phyloP scores from a whole-genome alignment of 2,888 invertebrate species.

The Rhagonycha fulva region DNA sequence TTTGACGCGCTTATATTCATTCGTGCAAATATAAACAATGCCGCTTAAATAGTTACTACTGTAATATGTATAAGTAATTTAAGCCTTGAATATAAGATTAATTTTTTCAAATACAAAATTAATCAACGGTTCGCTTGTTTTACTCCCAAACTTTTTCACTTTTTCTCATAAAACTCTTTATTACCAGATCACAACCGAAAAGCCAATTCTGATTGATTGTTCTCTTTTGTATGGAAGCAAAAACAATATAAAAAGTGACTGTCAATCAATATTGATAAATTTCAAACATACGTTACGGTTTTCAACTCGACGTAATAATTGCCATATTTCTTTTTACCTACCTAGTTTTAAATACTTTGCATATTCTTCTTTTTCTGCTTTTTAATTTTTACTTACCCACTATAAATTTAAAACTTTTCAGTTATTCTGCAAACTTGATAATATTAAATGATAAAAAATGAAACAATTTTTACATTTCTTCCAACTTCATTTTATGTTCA shows the following conservation, averaged over 20 bases:
- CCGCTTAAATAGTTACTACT: conserved; percentile 6
- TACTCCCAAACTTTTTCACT: not conserved
- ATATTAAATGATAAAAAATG: not conserved
- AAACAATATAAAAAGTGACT: not conserved
- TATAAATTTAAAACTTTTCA: not conserved
- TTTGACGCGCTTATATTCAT: conserved; percentile 6
- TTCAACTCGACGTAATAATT: not conserved
- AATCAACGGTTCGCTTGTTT: not conserved
- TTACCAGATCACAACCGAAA: not conserved
- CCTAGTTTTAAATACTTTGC: not conserved
- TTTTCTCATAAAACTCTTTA: not conserved
- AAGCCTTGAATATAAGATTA: not conserved
- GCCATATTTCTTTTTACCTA: not conserved
- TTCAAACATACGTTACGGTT: not conserved
- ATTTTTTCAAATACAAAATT: not conserved
- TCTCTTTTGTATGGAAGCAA: not conserved
- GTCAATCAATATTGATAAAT: not conserved
- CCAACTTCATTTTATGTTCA: not conserved
- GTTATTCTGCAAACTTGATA: not conserved
- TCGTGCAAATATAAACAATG: conserved; percentile 10
- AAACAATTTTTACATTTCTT: not conserved
- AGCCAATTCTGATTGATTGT: not conserved
- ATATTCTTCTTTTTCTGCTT: not conserved
- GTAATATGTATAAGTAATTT: not conserved
- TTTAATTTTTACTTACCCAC: not conserved